These are phyloP conservation scores for Nomada flava DNA, from an alignment of 2,888 invertebrate species.

Conservation along the genomic window DNA sequence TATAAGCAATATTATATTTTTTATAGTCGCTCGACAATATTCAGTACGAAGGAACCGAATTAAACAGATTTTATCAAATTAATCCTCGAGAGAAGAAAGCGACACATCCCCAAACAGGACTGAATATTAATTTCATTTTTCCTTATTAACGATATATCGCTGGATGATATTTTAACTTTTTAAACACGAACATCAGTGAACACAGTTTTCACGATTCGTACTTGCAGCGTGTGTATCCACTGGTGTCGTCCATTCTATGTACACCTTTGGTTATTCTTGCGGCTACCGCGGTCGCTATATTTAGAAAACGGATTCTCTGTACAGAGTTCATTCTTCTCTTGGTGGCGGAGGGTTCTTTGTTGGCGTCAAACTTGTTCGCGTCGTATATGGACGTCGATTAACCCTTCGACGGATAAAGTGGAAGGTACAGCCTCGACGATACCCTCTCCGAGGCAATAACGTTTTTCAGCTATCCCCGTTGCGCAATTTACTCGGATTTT, in stretches of 20 bases:
- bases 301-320: conserved; percentile 33
- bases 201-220: no score
- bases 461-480: conserved; percentile 20
- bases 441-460: conserved; percentile 4
- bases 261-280: background rate
- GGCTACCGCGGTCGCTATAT: conserved; percentile 53
- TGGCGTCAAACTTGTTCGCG: conserved; percentile 34
- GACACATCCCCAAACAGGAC: no score
- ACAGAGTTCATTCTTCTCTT: conserved; percentile 27
- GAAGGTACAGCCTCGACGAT: background rate
- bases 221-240: background rate
- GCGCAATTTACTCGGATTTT: conserved; percentile 21
- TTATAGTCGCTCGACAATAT: no score
- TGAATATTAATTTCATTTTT: no score
- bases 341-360: conserved; percentile 26
- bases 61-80: no score
- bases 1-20: no score
- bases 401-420: conserved; percentile 30
- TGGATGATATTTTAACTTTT: no score
- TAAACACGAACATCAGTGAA: no score
- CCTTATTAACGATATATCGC: no score
- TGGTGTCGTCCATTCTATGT: background rate
- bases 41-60: no score
- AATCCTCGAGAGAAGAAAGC: no score
- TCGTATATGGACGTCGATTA: conserved; percentile 30